Conservation (phyloP, 2,113 vertebrate species). For the Tautogolabrus adspersus region DNA sequence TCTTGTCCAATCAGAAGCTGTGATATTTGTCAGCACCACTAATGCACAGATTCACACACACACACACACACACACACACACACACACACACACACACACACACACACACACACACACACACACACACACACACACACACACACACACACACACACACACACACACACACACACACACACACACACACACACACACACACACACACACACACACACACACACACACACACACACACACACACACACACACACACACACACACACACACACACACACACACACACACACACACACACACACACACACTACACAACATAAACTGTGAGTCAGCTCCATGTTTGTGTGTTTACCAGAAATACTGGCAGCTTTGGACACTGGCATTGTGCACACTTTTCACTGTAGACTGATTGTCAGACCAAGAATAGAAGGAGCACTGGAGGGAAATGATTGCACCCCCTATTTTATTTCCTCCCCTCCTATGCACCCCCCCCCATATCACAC, state of each 20-base stretch:
- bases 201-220: constrained; percentile 4
- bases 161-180: constrained; percentile 4
- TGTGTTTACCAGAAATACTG: constrained; percentile 42
- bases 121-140: constrained; percentile 14
- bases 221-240: constrained; percentile 4
- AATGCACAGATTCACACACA: background rate
- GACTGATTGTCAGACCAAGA: constrained; percentile 57
- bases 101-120: too few relatives aligned
- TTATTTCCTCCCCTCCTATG: constrained; percentile 37
- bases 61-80: background rate
- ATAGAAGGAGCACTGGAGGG: constrained; percentile 40
- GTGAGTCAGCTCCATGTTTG: constrained; percentile 56
- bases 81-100: too few relatives aligned
- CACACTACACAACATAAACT: constrained; percentile 17
- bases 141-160: constrained; percentile 4
- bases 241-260: constrained; percentile 4
- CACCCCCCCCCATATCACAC: constrained; percentile 13
- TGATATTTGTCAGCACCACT: constrained; percentile 38
- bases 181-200: constrained; percentile 4
- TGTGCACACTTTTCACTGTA: constrained; percentile 23
- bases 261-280: constrained; percentile 4
- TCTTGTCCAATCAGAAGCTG: constrained; percentile 31
- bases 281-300: constrained; percentile 4
- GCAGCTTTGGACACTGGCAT: constrained; percentile 36
- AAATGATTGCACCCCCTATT: constrained; percentile 44